Percentiles rank a stretch among this genome's conserved stretches.
Evolutionary conservation across 2,797 vertebrate genomes (phyloP).

Genomic region (Masticophis lateralis): DNA sequence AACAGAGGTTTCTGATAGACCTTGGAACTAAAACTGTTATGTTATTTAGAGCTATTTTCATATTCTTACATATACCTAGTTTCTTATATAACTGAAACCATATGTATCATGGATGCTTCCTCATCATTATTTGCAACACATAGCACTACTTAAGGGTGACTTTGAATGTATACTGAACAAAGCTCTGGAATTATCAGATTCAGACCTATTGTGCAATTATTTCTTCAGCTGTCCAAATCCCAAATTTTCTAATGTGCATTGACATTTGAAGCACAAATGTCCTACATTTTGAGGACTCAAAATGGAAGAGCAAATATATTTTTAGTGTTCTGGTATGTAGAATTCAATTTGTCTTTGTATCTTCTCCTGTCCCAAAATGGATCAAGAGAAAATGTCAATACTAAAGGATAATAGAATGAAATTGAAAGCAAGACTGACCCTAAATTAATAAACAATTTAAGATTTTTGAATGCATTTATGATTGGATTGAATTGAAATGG

Average conservation of each 20-base stretch:
- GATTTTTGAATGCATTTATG: constrained; percentile 61
- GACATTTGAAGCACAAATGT: background rate
- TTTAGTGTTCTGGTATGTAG: constrained; percentile 17
- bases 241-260: background rate
- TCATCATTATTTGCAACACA: background rate
- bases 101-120: background rate
- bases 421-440: constrained; percentile 36
- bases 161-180: background rate
- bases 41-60: background rate
- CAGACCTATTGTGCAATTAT: background rate
- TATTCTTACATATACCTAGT: background rate
- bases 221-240: background rate
- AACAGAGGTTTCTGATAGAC: background rate
- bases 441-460: constrained; percentile 59
- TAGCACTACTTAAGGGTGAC: background rate
- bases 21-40: background rate
- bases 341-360: background rate
- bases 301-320: background rate
- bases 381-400: constrained; percentile 8
- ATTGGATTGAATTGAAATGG: constrained; percentile 48
- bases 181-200: background rate
- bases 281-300: background rate
- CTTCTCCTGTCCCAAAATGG: background rate
- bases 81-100: background rate
- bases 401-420: background rate